Conservation (phyloP, 1,140 invertebrate genomes). For the Calosoma granatense region DNA sequence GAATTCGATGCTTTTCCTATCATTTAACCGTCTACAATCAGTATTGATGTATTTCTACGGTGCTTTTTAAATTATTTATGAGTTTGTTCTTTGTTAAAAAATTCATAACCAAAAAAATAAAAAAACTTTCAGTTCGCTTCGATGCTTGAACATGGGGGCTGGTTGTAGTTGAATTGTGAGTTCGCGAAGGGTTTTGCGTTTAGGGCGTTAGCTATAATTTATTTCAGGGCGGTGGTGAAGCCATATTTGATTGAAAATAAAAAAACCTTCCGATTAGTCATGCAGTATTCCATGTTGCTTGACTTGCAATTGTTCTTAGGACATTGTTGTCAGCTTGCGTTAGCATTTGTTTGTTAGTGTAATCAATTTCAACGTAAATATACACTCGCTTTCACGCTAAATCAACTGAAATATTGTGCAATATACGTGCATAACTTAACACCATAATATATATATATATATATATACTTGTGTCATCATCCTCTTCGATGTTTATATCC, state of each 20-base stretch:
- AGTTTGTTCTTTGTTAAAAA: conserved; percentile 5
- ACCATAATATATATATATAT: too few species aligned
- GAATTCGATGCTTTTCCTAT: not conserved
- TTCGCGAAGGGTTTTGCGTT: not conserved
- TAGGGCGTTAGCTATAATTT: not conserved
- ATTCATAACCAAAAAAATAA: conserved; percentile 5
- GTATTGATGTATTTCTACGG: not conserved
- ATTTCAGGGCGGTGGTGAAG: not conserved
- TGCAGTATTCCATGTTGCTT: not conserved
- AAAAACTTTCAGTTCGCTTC: not conserved
- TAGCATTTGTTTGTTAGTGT: too few species aligned
- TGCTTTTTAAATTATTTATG: not conserved
- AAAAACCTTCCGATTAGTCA: conserved; percentile 1
- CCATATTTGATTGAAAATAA: conserved; percentile 8
- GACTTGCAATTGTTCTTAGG: not conserved
- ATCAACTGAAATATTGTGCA: too few species aligned
- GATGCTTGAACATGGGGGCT: too few species aligned
- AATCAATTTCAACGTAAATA: too few species aligned
- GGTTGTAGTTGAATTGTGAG: not conserved
- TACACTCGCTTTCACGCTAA: too few species aligned
- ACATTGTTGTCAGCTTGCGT: too few species aligned
- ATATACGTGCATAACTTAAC: too few species aligned
- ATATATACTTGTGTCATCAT: too few species aligned
- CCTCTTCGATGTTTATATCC: too few species aligned
- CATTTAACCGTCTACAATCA: not conserved